Conservation (phyloP, 2,888 invertebrate species). For the Lithophane ornitopus region DNA sequence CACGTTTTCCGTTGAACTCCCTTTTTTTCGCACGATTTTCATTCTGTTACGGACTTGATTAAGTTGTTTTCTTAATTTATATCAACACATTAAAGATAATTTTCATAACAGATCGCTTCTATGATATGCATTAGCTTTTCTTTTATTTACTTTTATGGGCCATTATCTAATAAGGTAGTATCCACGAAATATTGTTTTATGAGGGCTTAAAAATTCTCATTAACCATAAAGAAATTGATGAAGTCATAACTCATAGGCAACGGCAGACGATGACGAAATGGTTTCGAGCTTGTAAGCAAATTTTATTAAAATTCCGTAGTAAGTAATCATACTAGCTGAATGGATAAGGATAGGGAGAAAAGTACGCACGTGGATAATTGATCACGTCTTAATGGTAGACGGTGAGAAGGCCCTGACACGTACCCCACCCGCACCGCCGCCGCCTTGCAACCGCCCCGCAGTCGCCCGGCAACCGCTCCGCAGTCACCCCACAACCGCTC, state of each 20-base stretch:
- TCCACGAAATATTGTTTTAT: constrained; percentile 13
- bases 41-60: constrained; percentile 4
- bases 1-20: constrained; percentile 15
- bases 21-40: constrained; percentile 33
- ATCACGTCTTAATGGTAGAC: constrained; percentile 79
- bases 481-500: constrained; percentile 43
- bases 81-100: background rate
- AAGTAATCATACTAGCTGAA: constrained; percentile 68
- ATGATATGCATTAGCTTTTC: background rate
- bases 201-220: constrained; percentile 27
- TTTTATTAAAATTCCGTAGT: constrained; percentile 74
- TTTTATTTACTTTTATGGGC: background rate
- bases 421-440: constrained; percentile 51
- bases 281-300: constrained; percentile 62
- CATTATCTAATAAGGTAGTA: background rate
- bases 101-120: constrained; percentile 1
- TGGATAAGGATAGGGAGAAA: constrained; percentile 63
- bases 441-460: constrained; percentile 55
- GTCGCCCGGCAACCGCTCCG: constrained; percentile 40
- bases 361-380: constrained; percentile 80
- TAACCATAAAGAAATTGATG: constrained; percentile 44
- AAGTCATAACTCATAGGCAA: constrained; percentile 62
- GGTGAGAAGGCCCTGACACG: constrained; percentile 57
- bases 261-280: constrained; percentile 65
- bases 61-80: constrained; percentile 19